These are phyloP conservation scores for Calcarius lapponicus DNA, from an alignment of 2,797 vertebrate species.

Conservation along the genomic window DNA sequence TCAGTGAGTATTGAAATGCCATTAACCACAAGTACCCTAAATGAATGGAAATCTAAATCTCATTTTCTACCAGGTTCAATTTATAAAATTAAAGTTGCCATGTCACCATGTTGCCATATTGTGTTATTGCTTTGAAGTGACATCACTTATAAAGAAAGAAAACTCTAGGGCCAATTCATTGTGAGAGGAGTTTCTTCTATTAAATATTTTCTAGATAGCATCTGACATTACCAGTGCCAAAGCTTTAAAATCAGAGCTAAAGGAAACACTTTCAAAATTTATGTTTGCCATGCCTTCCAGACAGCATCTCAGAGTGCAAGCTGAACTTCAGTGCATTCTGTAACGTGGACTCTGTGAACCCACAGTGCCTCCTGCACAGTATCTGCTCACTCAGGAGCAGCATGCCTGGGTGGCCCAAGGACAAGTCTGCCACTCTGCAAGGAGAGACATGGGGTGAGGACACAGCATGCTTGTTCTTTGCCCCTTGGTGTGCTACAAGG, in stretches of 20 bases:
- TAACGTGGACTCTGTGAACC: accelerated
- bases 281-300: background rate
- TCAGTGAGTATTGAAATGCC: background rate
- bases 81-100: background rate
- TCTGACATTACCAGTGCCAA: background rate
- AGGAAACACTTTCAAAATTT: background rate
- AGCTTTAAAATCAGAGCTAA: background rate
- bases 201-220: background rate
- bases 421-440: background rate
- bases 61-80: background rate
- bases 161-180: background rate
- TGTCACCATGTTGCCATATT: background rate
- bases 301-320: background rate
- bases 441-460: background rate
- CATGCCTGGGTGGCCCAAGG: accelerated
- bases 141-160: background rate
- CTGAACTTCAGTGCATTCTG: background rate
- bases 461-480: accelerated
- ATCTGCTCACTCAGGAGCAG: background rate
- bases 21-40: background rate
- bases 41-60: constrained; percentile 29
- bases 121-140: constrained; percentile 9
- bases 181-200: background rate
- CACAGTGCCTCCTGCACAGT: background rate
- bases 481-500: background rate